These are phyloP conservation scores for Brachyrhaphis roseni DNA, from an alignment of 2,797 vertebrate genomes.

Conservation along the genomic window DNA sequence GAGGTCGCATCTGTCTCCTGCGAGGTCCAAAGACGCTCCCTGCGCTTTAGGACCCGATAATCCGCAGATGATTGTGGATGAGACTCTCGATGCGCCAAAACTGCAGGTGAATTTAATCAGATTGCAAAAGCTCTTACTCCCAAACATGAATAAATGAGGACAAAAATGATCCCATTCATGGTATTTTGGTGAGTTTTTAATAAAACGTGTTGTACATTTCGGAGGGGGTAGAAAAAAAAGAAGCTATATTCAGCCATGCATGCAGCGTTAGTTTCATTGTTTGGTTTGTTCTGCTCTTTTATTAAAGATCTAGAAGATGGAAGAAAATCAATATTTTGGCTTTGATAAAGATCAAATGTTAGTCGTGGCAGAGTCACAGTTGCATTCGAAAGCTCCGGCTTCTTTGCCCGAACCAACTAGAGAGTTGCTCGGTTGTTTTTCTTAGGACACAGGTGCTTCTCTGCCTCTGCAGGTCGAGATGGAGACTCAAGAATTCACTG, in stretches of 20 bases:
- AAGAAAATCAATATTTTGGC: background rate
- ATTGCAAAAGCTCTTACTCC: background rate
- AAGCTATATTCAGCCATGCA: background rate
- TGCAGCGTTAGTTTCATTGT: background rate
- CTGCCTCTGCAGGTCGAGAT: background rate
- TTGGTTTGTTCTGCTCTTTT: background rate
- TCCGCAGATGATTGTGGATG: background rate
- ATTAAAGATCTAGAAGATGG: background rate
- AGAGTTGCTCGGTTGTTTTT: background rate
- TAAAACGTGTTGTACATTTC: background rate
- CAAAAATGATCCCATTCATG: background rate
- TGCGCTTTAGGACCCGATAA: background rate
- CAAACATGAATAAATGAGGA: background rate
- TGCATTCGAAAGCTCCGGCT: background rate
- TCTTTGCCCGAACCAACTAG: background rate
- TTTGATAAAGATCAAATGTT: background rate
- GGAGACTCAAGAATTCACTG: background rate
- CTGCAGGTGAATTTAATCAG: background rate
- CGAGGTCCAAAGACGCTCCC: conserved; percentile 2
- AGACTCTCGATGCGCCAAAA: background rate
- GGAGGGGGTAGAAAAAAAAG: background rate
- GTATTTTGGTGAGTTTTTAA: background rate
- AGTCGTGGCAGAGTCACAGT: background rate
- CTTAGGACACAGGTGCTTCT: background rate
- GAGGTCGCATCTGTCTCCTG: conserved; percentile 16